Base-by-base conservation (phyloP, 2,113 vertebrate genomes). In the Mormyrus lacerda region DNA sequence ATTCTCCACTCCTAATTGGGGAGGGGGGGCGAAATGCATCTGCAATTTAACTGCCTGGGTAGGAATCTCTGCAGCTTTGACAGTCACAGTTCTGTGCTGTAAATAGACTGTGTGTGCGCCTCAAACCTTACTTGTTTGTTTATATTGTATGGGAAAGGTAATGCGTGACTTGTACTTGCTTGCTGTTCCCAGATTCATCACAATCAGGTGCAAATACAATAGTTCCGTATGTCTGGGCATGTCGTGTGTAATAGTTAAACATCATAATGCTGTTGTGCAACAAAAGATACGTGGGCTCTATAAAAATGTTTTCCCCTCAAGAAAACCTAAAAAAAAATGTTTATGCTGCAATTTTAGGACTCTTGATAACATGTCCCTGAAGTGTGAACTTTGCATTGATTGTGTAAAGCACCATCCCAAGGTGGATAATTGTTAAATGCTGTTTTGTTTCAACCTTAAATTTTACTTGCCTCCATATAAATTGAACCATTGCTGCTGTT, bases 391-490 rank as follows among this genome's bases (percentile, higher is more conserved):
- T 89, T 89, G 90, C 88, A 90, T 89, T 35, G 90, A 89, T 89
- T 89, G 87, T 92, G 88, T 90, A 19, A 35, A 85, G 91, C 55
- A 90, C 88, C 87, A 85, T 90, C 89, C 89, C 91, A 91, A 53
- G 88, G 89, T 5, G 0, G 15, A 79, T 79, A 79, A 42, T 39
- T 76, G 3, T 76, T 19, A 42, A 69, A 69, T 42, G 13, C 73
- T 19, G 35, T 79, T 79, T 11, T 17, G 11, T 76, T 35, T 76
- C 15, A 76, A 39, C 69, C 69, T 76, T 39, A 15, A 58, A 90
- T 11, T 88, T 91, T 31, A 89, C 91, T 85, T 93, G 90, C 89
- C 44, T 90, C 76, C 92, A 93, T 48, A 89, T 90, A 27, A 31
- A 35, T 86, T 27, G 51, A 42, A 76, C 48, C 27, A 50, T 24